phyloP scores from a whole-genome alignment of 2,888 invertebrate species.

The Ophioninae sp. region DNA sequence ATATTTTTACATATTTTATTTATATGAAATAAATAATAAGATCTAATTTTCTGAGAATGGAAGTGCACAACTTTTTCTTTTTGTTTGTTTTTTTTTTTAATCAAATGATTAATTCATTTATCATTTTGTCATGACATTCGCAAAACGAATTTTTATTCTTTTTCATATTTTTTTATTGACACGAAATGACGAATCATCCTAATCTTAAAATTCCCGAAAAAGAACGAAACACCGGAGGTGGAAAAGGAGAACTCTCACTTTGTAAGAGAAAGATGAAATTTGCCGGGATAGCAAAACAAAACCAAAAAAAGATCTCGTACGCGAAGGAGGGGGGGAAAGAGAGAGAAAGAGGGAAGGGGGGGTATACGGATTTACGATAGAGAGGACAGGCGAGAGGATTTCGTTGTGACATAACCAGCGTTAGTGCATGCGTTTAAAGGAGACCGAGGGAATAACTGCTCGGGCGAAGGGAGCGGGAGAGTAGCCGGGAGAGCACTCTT shows the following conservation, averaged over 20 bases:
- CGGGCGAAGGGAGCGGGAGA: constrained; percentile 61
- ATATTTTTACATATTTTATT: too few relatives aligned
- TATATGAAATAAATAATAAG: too few relatives aligned
- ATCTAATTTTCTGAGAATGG: too few relatives aligned
- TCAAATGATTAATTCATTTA: too few relatives aligned
- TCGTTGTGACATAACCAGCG: constrained; percentile 74
- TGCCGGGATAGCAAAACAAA: constrained; percentile 5
- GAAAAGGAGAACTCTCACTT: background rate
- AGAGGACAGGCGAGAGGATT: constrained; percentile 48
- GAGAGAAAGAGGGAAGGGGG: background rate
- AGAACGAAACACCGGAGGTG: background rate
- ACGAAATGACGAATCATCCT: background rate
- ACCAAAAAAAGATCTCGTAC: constrained; percentile 6
- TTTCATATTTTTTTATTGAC: background rate
- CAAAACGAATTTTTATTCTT: too few relatives aligned
- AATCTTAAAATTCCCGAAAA: background rate
- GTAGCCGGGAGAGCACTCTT: constrained; percentile 64
- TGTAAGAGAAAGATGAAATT: constrained; percentile 15
- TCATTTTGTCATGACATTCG: too few relatives aligned
- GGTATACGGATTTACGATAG: constrained; percentile 6
- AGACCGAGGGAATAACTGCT: constrained; percentile 71
- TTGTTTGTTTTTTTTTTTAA: too few relatives aligned
- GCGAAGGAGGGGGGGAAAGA: background rate
- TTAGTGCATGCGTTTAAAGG: constrained; percentile 76
- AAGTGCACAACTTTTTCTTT: too few relatives aligned